Base-by-base conservation (phyloP, 2,888 invertebrate species). In the Vesta saturnalis region DNA sequence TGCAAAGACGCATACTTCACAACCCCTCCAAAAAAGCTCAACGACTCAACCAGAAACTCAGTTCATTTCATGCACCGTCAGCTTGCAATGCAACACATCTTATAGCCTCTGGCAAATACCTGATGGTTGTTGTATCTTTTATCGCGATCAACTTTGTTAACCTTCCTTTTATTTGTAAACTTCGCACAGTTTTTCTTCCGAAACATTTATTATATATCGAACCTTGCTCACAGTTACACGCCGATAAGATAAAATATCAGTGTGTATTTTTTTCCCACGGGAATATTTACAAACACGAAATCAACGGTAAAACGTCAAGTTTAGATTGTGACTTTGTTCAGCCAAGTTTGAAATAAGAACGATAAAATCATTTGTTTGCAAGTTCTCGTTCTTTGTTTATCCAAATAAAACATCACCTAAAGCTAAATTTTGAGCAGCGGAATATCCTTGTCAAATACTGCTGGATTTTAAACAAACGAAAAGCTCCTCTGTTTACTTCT, bases 1-100 rank as follows among this genome's bases (percentile, higher is more conserved):
- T 73, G 75, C 72, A 75, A 74, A 75, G 72, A 70, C 71, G 73
- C 73, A 69, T 71, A 74, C 70, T 74, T 75, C 72, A 69, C 74
- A 57, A 59, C 43, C 75, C 74, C 72, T 74, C 64, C n/a, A 16
- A 58, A n/a, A n/a, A n/a, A 39, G 39, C 39, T 58, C 58, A 8
- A 76, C 71, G 71, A 73, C 73, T 77, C 76, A 76, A 77, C 75
- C 72, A 76, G 21, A 56, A 30, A 22, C 77, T 76, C 77, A 76
- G 78, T 81, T 81, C 81, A 81, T 81, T 81, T 81, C 81, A 81
- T 81, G 81, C 81, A 78, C 78, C 80, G 81, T 76, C 80, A 77
- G 79, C 74, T 81, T 77, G 79, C 78, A 79, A 79, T 81, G 79
- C 65, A 69, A 69, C 69, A 66, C 63, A 65, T 73, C 67, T 60